phyloP scores from a whole-genome alignment of 2,888 invertebrate species.

The Clostera curtula region DNA sequence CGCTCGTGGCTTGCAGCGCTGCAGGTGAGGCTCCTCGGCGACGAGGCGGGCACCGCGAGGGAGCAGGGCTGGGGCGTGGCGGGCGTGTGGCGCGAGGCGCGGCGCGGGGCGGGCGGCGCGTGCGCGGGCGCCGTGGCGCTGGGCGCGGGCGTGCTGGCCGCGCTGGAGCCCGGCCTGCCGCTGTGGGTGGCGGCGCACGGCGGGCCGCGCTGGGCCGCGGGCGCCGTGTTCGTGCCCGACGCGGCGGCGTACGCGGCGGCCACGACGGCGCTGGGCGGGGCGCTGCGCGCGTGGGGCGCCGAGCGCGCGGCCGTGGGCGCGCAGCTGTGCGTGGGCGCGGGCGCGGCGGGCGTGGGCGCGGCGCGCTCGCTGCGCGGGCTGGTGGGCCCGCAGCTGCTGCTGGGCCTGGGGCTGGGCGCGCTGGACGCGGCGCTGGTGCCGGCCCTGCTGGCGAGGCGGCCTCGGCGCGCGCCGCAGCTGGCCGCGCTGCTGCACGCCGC shows the following conservation, averaged over 20 bases:
- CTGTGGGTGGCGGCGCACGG: slow-evolving; percentile 54
- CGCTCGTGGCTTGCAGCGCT: slow-evolving; percentile 27
- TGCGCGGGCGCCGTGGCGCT: slow-evolving; percentile 56
- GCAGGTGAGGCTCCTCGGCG: slow-evolving; percentile 42
- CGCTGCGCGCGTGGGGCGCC: slow-evolving; percentile 36
- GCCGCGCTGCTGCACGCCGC: slow-evolving; percentile 59
- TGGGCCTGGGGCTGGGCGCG: slow-evolving; percentile 56
- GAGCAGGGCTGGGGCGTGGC: slow-evolving; percentile 4
- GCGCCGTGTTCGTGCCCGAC: slow-evolving; percentile 59
- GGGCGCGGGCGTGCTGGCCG: slow-evolving; percentile 60
- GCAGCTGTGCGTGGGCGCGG: slow-evolving; percentile 37
- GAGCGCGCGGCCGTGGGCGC: slow-evolving; percentile 51
- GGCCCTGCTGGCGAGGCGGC: slow-evolving; percentile 36
- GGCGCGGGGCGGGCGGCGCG: slow-evolving; percentile 32
- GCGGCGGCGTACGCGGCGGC: slow-evolving; percentile 54
- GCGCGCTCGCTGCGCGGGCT: slow-evolving; percentile 38
- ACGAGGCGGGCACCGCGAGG: slow-evolving; percentile 16
- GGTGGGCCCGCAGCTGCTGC: slow-evolving; percentile 49
- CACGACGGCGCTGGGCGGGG: slow-evolving; percentile 40
- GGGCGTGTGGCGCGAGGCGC: slow-evolving; percentile 15
- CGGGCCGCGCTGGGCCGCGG: slow-evolving; percentile 49
- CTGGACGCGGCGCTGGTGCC: slow-evolving; percentile 61
- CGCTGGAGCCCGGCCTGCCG: slow-evolving; percentile 62
- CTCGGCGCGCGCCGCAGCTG: slow-evolving; percentile 31
- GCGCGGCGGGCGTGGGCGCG: slow-evolving; percentile 44